phyloP scores from a whole-genome alignment of 2,888 invertebrate species.

The Meta bourneti region DNA sequence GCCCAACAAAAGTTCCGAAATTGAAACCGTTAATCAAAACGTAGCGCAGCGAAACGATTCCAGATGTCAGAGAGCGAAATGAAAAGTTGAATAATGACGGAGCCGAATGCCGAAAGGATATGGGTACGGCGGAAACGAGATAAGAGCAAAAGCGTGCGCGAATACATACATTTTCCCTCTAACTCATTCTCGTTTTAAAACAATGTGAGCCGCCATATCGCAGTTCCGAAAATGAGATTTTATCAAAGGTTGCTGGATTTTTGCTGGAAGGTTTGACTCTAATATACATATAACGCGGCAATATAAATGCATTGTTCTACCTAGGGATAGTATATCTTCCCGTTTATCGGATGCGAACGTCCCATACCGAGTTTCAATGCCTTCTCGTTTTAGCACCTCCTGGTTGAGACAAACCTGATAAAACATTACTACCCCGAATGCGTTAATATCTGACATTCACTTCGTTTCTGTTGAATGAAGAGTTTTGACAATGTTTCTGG shows the following conservation, averaged over 20 bases:
- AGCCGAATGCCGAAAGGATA: slow-evolving; percentile 59
- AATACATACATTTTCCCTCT: slow-evolving; percentile 55
- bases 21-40: slow-evolving; percentile 74
- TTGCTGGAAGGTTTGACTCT: slow-evolving; percentile 38
- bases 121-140: slow-evolving; percentile 53
- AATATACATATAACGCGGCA: slow-evolving; percentile 50
- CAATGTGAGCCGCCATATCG: slow-evolving; percentile 57
- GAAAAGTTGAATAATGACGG: slow-evolving; percentile 70
- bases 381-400: not conserved
- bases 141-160: slow-evolving; percentile 55
- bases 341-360: slow-evolving; percentile 8
- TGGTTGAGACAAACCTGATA: not conserved
- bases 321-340: slow-evolving; percentile 42
- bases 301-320: slow-evolving; percentile 66
- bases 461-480: not conserved
- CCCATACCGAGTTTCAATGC: not conserved
- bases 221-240: slow-evolving; percentile 57
- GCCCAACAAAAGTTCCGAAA: slow-evolving; percentile 72
- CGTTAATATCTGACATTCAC: not conserved
- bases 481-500: not conserved
- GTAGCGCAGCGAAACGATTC: slow-evolving; percentile 66
- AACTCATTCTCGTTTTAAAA: slow-evolving; percentile 68
- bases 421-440: not conserved
- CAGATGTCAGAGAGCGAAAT: slow-evolving; percentile 65
- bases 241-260: slow-evolving; percentile 59